Evolutionary conservation across 1,140 invertebrate species (phyloP), one percentile per base, ranked within the genome.

Genomic region (Idris sp.): DNA sequence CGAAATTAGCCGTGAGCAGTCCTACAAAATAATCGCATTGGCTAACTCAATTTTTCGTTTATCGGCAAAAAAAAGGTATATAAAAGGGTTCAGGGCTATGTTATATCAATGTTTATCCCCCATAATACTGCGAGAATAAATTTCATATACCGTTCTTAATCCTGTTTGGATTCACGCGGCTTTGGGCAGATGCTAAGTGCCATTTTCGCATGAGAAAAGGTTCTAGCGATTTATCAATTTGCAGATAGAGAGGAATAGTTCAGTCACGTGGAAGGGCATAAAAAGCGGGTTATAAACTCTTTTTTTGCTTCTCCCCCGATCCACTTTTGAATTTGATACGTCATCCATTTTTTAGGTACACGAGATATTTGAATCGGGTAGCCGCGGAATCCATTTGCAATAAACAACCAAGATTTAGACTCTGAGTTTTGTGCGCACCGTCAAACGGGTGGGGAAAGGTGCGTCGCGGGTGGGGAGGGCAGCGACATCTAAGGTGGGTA

Each of bases 331-430:
- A 58, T 48, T 62, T 40, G 62, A 54, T 56, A 48, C 53, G 78
- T 79, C 77, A 76, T 78, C 68, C 77, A n/a, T n/a, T n/a, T n/a
- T n/a, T n/a, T n/a, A n/a, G n/a, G n/a, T n/a, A n/a, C n/a, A n/a
- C n/a, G n/a, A n/a, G n/a, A n/a, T n/a, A n/a, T n/a, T n/a, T n/a
- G n/a, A n/a, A n/a, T n/a, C n/a, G n/a, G 78, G 78, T 82, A 78
- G 79, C 82, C 83, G 80, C 76, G 80, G 83, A 87, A 87, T 87
- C 83, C 85, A 87, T 87, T 87, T 87, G 86, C 85, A 87, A 87
- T 87, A 87, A 87, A 87, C 85, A 86, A 87, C 85, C 65, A 72
- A 84, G 84, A 86, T 87, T 84, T 83, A 83, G 80, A 74, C 75
- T n/a, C n/a, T 68, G 41, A 53, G 74, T 9, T 35, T 31, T 51